Evolutionary conservation across 2,888 invertebrate species (phyloP), one percentile per base, ranked within the genome.

Genomic region (Leucania comma): DNA sequence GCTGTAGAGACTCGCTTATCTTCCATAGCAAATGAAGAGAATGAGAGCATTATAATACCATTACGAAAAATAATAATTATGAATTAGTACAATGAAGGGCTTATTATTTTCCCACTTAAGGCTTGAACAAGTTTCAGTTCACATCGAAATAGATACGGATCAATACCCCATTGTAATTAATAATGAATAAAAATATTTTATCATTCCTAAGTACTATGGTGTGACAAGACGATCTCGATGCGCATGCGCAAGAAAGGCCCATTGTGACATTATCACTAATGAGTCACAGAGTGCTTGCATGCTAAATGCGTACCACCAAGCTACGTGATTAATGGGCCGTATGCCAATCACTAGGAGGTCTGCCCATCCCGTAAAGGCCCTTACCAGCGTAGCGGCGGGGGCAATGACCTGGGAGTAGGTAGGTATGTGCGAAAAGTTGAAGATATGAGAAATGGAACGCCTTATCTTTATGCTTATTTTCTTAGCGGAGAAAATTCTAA

Each of bases 201-300:
- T 85, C 80, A 58, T 51, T 62, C 54, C 20, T 32, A 61, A 42
- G 70, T 84, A 78, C 78, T 77, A 85, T 69, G 71, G 72, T 73
- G 74, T 60, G 67, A 83, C 63, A 73, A 71, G 63, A 61, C 50
- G 58, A 42, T 42, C 56, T 61, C 66, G 73, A 58, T 78, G 80
- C 77, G 77, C 77, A 24, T 22, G 48, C 75, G 82, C 80, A 75
- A 84, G 85, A 80, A 80, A 72, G 69, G 68, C 59, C 74, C 81
- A 85, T 88, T 88, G 88, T 89, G 75, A 69, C 74, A 78, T 86
- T 87, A 89, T 87, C 87, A 83, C 85, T 86, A 88, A 84, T 89
- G 91, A 90, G 76, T 92, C 90, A 90, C 81, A 63, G 85, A 78
- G 83, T 84, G 78, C 86, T 81, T 76, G 88, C 75, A 84, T 83